Percentiles rank a stretch among this genome's conserved stretches.
Conservation (phyloP, 2,888 invertebrate species). For the Sarcophaga subvicina region DNA sequence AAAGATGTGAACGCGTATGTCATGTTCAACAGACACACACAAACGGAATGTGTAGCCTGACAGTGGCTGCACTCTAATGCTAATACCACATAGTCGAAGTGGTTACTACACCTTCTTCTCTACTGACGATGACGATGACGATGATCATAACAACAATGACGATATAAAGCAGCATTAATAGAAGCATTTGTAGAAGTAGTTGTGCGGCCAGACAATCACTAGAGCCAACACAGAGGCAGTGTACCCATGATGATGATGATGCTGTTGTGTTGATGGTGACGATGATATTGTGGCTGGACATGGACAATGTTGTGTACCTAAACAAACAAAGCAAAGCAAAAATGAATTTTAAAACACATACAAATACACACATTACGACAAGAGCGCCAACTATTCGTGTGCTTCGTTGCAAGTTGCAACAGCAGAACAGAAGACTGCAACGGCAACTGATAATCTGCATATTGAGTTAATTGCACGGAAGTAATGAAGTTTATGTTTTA, state of each 20-base stretch:
- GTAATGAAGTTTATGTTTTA: conserved; percentile 67
- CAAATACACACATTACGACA: conserved; percentile 16
- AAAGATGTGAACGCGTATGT: conserved; percentile 69
- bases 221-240: not conserved
- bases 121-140: conserved; percentile 28
- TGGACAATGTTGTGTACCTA: conserved; percentile 62
- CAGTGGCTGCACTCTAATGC: not conserved
- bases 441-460: conserved; percentile 62
- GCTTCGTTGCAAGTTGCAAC: conserved; percentile 16
- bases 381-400: not conserved
- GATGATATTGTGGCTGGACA: conserved; percentile 49
- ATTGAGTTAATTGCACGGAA: conserved; percentile 69
- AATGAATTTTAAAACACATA: not conserved
- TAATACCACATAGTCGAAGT: not conserved
- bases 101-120: conserved; percentile 39
- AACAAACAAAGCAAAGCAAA: conserved; percentile 1
- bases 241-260: not conserved
- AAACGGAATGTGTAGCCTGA: too few species aligned
- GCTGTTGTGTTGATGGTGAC: not conserved
- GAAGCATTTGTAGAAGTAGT: conserved; percentile 31
- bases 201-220: conserved; percentile 1
- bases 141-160: conserved; percentile 31
- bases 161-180: conserved; percentile 26
- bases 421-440: conserved; percentile 42
- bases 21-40: conserved; percentile 59